Percentiles rank a stretch among this genome's conserved stretches.
phyloP scores from a whole-genome alignment of 53 echinoderm and acorn worm species.

The Echinometra lucunter region DNA sequence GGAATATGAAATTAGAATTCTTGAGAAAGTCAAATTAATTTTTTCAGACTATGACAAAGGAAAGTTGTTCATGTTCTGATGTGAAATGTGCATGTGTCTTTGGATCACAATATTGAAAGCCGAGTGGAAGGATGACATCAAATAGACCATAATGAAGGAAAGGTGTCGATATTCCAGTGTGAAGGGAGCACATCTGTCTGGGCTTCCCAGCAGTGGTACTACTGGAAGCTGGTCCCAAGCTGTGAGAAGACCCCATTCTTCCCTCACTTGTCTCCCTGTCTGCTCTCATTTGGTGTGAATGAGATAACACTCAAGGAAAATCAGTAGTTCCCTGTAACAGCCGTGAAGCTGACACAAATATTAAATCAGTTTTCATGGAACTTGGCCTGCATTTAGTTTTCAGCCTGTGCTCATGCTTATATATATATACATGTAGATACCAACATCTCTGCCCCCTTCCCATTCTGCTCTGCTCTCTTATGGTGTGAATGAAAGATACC shows the following conservation, averaged over 20 bases:
- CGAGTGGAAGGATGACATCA: background rate
- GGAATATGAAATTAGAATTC: too few species aligned
- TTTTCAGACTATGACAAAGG: background rate
- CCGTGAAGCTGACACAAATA: constrained; percentile 3
- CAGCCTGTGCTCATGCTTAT: background rate
- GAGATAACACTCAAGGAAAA: background rate
- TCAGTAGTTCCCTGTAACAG: background rate
- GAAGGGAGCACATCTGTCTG: background rate
- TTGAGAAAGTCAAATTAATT: background rate
- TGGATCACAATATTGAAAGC: background rate
- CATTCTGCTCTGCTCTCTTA: background rate
- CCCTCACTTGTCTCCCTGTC: background rate
- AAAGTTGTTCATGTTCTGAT: background rate
- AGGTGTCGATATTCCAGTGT: background rate
- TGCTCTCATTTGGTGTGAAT: constrained; percentile 6
- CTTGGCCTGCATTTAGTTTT: background rate
- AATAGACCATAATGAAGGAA: background rate
- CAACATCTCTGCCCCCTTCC: too few species aligned
- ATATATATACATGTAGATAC: background rate
- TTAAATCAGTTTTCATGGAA: background rate
- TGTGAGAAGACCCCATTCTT: constrained; percentile 47
- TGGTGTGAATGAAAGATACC: background rate
- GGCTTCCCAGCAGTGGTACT: constrained; percentile 53
- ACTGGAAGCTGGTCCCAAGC: constrained; percentile 5
- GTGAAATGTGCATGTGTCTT: background rate